phyloP scores from a whole-genome alignment of 2,888 invertebrate species.

The Drosophila anomalipes region DNA sequence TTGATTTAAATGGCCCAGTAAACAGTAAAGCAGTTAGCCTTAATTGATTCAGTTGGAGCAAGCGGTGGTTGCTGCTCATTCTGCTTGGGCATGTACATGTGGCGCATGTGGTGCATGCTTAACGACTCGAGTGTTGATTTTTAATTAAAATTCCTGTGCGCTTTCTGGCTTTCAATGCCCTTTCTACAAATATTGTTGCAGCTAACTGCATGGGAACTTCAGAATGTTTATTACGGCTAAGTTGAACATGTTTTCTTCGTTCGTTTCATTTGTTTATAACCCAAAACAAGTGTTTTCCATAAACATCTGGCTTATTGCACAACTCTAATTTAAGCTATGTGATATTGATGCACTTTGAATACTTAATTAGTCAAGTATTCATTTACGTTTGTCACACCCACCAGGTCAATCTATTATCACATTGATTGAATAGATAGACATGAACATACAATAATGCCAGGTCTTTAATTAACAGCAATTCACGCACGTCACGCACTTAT shows the following conservation, averaged over 20 bases:
- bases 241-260: background rate
- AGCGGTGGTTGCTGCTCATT: constrained; percentile 25
- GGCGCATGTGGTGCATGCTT: constrained; percentile 35
- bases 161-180: constrained; percentile 28
- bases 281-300: background rate
- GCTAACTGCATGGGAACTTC: constrained; percentile 15
- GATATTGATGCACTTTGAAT: constrained; percentile 13
- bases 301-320: constrained; percentile 13
- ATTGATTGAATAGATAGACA: constrained; percentile 9
- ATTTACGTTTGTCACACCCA: constrained; percentile 3
- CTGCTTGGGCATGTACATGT: constrained; percentile 5
- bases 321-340: background rate
- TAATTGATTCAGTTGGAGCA: constrained; percentile 64
- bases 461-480: constrained; percentile 52
- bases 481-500: constrained; percentile 67
- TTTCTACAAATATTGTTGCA: constrained; percentile 23
- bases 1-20: constrained; percentile 72
- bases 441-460: constrained; percentile 12
- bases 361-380: constrained; percentile 18
- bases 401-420: constrained; percentile 18
- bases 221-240: background rate
- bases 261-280: background rate
- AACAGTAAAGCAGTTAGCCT: constrained; percentile 69
- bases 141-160: constrained; percentile 43
- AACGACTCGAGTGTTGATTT: constrained; percentile 34